phyloP scores from a whole-genome alignment of 2,797 vertebrate species.

The Amblyraja radiata region DNA sequence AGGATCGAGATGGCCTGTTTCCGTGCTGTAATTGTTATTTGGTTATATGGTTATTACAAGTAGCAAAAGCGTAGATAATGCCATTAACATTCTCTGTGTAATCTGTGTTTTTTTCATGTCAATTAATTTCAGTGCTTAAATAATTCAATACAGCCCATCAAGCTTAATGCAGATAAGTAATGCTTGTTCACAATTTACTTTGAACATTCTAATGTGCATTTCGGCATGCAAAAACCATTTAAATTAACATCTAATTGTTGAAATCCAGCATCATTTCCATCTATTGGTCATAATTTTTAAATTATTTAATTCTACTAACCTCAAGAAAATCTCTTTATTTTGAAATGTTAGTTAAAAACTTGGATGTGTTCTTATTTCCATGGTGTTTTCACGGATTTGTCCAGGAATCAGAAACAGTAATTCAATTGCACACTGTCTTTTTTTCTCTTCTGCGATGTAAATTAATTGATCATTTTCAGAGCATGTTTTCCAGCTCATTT shows the following conservation, averaged over 20 bases:
- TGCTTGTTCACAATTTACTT: conserved; percentile 29
- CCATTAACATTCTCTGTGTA: not conserved
- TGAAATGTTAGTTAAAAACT: conserved; percentile 15
- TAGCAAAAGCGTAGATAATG: not conserved
- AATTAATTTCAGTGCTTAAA: conserved; percentile 20
- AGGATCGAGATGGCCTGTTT: no score
- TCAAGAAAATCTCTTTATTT: not conserved
- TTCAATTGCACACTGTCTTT: no score
- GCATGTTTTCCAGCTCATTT: no score
- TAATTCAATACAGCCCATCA: conserved; percentile 31
- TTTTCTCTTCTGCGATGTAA: no score
- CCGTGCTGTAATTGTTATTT: no score
- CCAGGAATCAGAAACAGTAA: no score
- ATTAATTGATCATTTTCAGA: no score
- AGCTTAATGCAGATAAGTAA: conserved; percentile 32
- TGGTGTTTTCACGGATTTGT: not conserved
- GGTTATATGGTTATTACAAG: no score
- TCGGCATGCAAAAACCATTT: conserved; percentile 26
- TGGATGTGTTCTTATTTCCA: not conserved
- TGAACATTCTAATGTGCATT: conserved; percentile 30
- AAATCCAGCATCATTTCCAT: conserved; percentile 15
- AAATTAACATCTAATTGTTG: conserved; percentile 37
- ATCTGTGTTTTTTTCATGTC: conserved; percentile 29
- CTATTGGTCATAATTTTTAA: not conserved
- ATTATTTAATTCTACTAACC: not conserved